Percentiles rank a stretch among this genome's conserved stretches.
Evolutionary conservation across 2,888 invertebrate genomes (phyloP).

Genomic region (Aphrophora alni): DNA sequence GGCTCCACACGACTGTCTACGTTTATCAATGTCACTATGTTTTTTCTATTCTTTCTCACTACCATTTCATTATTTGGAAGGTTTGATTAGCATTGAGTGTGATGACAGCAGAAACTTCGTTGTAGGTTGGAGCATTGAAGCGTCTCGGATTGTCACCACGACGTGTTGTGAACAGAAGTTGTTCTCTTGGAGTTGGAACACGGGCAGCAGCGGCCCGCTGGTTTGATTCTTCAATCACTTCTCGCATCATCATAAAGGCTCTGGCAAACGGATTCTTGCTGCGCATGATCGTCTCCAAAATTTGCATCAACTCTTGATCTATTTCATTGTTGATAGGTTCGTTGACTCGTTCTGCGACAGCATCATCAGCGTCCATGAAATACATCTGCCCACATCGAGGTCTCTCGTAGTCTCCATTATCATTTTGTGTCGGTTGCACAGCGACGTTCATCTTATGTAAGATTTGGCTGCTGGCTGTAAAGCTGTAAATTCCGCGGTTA

Average conservation of each 20-base stretch:
- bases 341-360: not conserved
- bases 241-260: constrained; percentile 17
- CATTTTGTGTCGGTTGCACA: not conserved
- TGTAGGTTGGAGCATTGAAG: not conserved
- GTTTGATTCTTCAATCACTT: constrained; percentile 1
- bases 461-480: not conserved
- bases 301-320: not conserved
- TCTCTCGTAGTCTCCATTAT: not conserved
- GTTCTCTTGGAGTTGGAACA: not conserved
- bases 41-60: not conserved
- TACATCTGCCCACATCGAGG: constrained; percentile 14
- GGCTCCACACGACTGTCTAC: constrained; percentile 7
- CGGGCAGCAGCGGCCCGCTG: not conserved
- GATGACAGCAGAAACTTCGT: constrained; percentile 7
- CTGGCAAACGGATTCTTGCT: not conserved
- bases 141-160: constrained; percentile 1
- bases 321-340: not conserved
- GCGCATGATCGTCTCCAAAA: constrained; percentile 7
- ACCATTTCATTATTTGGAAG: constrained; percentile 7
- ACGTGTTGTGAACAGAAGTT: not conserved
- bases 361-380: not conserved
- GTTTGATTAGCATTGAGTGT: constrained; percentile 11
- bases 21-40: not conserved
- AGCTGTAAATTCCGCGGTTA: not conserved
- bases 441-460: not conserved